phyloP scores from a whole-genome alignment of 2,113 vertebrate species.

The Xiphophorus maculatus region DNA sequence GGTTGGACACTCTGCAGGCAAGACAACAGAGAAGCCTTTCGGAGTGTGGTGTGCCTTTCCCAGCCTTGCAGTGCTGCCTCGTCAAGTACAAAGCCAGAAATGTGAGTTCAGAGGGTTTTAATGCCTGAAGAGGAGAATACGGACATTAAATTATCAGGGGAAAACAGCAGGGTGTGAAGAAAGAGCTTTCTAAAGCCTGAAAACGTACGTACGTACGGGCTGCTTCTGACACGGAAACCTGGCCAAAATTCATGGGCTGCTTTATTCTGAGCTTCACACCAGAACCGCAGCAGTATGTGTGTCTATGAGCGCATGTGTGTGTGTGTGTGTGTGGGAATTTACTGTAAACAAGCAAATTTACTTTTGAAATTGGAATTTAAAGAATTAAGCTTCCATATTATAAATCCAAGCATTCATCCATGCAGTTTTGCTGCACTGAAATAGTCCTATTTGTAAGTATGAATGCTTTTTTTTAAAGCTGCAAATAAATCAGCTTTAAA shows the following conservation, averaged over 20 bases:
- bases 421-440: constrained; percentile 35
- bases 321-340: constrained; percentile 24
- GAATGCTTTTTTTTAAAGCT: constrained; percentile 19
- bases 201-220: constrained; percentile 67
- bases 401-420: constrained; percentile 32
- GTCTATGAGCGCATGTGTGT: constrained; percentile 19
- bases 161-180: constrained; percentile 79
- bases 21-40: constrained; percentile 65
- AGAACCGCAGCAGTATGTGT: constrained; percentile 55
- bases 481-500: constrained; percentile 45
- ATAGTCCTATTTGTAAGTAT: constrained; percentile 49
- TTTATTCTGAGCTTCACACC: constrained; percentile 78
- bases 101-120: constrained; percentile 78
- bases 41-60: constrained; percentile 74
- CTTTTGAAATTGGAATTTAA: constrained; percentile 70
- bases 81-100: constrained; percentile 69
- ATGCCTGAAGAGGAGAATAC: constrained; percentile 77
- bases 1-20: constrained; percentile 69
- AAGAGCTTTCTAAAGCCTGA: constrained; percentile 69
- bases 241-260: constrained; percentile 73
- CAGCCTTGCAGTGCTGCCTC: constrained; percentile 69
- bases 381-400: constrained; percentile 58
- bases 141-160: constrained; percentile 81
- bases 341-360: constrained; percentile 37
- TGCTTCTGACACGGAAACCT: constrained; percentile 80